phyloP scores from a whole-genome alignment of 2,797 vertebrate species.

The Pseudochirops corinnae region DNA sequence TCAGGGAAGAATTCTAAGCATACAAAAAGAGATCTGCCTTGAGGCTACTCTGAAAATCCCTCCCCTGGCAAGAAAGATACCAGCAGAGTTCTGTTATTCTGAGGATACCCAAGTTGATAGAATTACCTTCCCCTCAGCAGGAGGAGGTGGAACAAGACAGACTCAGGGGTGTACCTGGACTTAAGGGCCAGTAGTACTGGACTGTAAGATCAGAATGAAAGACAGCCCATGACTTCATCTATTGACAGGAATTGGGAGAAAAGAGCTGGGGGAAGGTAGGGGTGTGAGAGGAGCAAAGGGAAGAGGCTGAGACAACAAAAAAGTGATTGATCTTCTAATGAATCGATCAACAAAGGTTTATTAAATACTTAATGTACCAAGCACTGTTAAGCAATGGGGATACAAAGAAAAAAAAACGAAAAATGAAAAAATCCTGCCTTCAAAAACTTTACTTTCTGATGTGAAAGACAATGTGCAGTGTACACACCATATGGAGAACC shows the following conservation, averaged over 20 bases:
- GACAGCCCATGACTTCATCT: background rate
- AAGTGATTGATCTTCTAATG: background rate
- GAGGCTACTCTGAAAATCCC: background rate
- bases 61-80: background rate
- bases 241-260: no score
- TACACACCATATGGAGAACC: background rate
- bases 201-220: background rate
- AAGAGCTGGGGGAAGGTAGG: background rate
- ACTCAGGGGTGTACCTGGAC: background rate
- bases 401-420: background rate
- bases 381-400: background rate
- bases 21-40: background rate
- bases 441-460: background rate
- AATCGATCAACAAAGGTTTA: background rate
- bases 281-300: background rate
- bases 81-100: background rate
- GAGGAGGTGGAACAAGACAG: background rate
- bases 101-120: background rate
- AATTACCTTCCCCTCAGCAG: background rate
- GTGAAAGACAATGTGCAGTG: background rate
- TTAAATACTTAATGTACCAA: background rate
- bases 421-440: background rate
- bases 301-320: background rate
- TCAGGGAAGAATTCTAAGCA: background rate
- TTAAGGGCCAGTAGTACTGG: background rate